phyloP scores from a whole-genome alignment of 2,113 vertebrate species.

The Rhynchomys soricoides region DNA sequence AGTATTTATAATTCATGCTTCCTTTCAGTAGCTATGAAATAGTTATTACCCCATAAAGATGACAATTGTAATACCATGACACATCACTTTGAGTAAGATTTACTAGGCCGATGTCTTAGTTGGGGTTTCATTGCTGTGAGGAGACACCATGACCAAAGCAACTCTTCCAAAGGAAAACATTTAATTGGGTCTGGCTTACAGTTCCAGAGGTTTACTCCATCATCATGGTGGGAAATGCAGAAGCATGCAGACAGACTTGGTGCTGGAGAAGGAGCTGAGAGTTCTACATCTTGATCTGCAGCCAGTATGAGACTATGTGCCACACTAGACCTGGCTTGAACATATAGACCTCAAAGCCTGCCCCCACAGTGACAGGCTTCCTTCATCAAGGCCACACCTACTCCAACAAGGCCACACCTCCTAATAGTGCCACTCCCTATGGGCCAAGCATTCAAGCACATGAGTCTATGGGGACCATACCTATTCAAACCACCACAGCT shows the following conservation, averaged over 20 bases:
- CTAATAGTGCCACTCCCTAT: background rate
- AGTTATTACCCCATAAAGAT: too few relatives aligned
- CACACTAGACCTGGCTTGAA: background rate
- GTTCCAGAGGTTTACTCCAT: background rate
- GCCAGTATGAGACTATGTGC: background rate
- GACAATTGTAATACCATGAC: too few relatives aligned
- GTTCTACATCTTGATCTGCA: background rate
- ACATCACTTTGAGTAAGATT: conserved; percentile 10
- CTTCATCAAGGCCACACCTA: background rate
- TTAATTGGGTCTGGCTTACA: background rate
- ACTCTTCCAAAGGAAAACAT: background rate
- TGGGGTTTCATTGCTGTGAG: background rate
- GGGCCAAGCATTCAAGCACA: background rate
- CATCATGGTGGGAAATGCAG: background rate
- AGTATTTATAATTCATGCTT: background rate
- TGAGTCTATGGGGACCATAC: background rate
- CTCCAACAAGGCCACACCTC: background rate
- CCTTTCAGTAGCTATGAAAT: background rate
- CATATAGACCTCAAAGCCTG: background rate
- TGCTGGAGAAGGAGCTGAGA: background rate
- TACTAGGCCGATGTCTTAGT: background rate
- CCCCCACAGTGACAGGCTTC: background rate
- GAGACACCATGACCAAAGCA: background rate
- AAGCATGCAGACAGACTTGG: background rate
- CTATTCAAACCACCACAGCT: background rate